phyloP scores from a whole-genome alignment of 2,888 invertebrate genomes.

The Leptopterna dolabrata region DNA sequence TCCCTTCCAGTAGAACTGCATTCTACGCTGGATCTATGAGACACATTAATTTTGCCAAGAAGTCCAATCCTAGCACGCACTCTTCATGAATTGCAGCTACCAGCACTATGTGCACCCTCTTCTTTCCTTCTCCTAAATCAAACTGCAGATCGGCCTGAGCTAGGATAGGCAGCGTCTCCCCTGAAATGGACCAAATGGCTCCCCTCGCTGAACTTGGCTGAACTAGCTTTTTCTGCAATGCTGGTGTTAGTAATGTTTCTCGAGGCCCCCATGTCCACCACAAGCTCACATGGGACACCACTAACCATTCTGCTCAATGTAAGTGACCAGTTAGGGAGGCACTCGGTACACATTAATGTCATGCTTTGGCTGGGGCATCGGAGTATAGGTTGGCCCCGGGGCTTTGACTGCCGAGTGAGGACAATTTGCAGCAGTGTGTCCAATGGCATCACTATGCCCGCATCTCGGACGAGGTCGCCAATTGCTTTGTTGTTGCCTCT shows the following conservation, averaged over 20 bases:
- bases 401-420: no score
- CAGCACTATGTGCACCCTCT: not conserved
- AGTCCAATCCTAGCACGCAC: not conserved
- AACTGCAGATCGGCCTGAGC: not conserved
- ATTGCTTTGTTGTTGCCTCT: no score
- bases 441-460: no score
- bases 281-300: not conserved
- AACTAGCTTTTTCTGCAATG: not conserved
- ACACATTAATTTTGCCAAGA: not conserved
- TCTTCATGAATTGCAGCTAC: not conserved
- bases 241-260: not conserved
- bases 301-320: not conserved
- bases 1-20: not conserved
- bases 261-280: constrained; percentile 25
- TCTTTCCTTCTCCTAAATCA: not conserved
- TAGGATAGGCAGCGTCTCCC: not conserved
- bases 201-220: not conserved
- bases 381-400: no score
- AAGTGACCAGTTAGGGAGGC: not conserved
- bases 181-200: not conserved
- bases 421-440: no score
- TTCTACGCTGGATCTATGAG: not conserved
- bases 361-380: no score
- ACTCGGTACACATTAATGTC: no score
- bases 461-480: no score